phyloP scores from a whole-genome alignment of 2,797 vertebrate genomes.

The Cephalopachus bancanus region DNA sequence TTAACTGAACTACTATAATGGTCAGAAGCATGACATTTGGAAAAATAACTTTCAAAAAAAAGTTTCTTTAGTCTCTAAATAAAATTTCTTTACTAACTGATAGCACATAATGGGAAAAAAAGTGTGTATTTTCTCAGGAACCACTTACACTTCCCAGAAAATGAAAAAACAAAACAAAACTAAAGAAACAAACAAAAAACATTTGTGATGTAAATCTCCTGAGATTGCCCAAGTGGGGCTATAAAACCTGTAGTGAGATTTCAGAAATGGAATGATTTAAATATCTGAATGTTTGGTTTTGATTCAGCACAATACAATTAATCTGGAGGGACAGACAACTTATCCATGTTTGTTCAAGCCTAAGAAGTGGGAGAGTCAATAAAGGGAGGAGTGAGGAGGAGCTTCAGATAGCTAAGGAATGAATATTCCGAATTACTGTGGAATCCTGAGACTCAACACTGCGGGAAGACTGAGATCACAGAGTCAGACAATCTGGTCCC shows the following conservation, averaged over 20 bases:
- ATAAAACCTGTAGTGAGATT: background rate
- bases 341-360: background rate
- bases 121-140: background rate
- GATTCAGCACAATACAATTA: background rate
- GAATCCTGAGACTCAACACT: background rate
- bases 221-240: background rate
- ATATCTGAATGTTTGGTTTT: background rate
- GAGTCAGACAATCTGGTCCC: background rate
- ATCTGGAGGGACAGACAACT: background rate
- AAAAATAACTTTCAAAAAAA: background rate
- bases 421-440: background rate
- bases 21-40: background rate
- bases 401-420: background rate
- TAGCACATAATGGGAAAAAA: background rate
- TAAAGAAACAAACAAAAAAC: too few relatives aligned
- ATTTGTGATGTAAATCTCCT: background rate
- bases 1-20: background rate
- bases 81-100: background rate
- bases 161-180: background rate
- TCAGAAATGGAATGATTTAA: background rate
- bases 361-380: background rate
- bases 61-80: background rate
- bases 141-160: background rate
- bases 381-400: background rate
- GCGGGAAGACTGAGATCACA: background rate